A percentile compares a stretch with the other conserved stretches of the same genome.
Evolutionary conservation across 1,140 invertebrate genomes (phyloP).

Genomic region (Leucophenga varia): DNA sequence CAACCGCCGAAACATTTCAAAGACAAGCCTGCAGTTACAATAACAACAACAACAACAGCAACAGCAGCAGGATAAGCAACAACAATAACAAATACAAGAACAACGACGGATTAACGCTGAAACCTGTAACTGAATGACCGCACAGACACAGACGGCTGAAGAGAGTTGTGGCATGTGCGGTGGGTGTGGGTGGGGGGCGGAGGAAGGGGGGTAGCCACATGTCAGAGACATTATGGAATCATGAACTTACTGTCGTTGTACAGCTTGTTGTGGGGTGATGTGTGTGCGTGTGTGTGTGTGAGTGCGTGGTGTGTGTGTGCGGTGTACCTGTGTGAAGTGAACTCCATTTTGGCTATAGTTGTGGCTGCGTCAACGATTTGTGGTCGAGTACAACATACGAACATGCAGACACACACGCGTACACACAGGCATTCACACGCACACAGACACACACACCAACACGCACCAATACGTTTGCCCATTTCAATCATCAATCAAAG

Average conservation of each 20-base stretch:
- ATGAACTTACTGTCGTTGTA: conserved; percentile 30
- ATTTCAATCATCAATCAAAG: conserved; percentile 51
- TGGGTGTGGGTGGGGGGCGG: neutral
- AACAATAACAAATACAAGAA: neutral
- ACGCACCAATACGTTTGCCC: conserved; percentile 12
- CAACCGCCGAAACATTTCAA: conserved; percentile 40
- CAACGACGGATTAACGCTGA: conserved; percentile 34
- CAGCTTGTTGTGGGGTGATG: conserved; percentile 14
- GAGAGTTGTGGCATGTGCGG: neutral
- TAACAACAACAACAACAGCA: conserved; percentile 18
- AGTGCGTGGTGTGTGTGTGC: conserved; percentile 6
- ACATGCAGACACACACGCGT: neutral
- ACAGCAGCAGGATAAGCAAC: neutral
- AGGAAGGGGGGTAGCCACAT: conserved; percentile 27
- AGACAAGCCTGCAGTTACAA: conserved; percentile 36
- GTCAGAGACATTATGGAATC: conserved; percentile 50
- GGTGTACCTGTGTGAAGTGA: conserved; percentile 16
- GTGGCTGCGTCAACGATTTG: conserved; percentile 32
- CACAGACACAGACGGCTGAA: conserved; percentile 18
- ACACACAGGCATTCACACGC: neutral
- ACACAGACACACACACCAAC: neutral
- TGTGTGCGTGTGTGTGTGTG: conserved; percentile 9
- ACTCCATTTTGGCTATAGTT: conserved; percentile 35
- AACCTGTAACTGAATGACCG: conserved; percentile 42
- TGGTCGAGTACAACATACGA: too few species aligned